Conservation (phyloP, 2,797 vertebrate genomes). For the Trematomus bernacchii region DNA sequence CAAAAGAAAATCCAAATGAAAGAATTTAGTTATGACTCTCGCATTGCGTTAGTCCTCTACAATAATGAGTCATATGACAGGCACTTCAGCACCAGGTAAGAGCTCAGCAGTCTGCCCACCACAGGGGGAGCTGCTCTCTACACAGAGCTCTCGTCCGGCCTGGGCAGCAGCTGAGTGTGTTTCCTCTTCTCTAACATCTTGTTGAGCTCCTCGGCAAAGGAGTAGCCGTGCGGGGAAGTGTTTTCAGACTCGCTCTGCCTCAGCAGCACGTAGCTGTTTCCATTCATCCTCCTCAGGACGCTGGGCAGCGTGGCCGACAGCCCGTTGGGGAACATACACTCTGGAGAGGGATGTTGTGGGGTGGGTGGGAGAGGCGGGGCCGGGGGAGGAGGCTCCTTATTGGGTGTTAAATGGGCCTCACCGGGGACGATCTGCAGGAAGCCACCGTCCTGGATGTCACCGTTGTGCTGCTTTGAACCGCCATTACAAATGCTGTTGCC, state of each 20-base stretch:
- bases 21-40: conserved; percentile 38
- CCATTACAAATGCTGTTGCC: conserved; percentile 79
- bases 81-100: conserved; percentile 64
- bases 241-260: conserved; percentile 90
- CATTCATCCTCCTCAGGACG: conserved; percentile 95
- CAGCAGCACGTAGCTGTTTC: conserved; percentile 96
- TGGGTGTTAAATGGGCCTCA: conserved; percentile 78
- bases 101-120: conserved; percentile 58
- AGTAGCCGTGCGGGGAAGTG: conserved; percentile 79
- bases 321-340: conserved; percentile 87
- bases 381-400: conserved; percentile 81
- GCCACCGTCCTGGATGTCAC: conserved; percentile 70
- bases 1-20: conserved; percentile 22
- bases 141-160: conserved; percentile 96
- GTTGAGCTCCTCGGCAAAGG: conserved; percentile 96
- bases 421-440: conserved; percentile 93
- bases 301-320: conserved; percentile 91
- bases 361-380: conserved; percentile 88
- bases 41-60: conserved; percentile 51
- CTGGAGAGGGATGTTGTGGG: conserved; percentile 79
- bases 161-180: conserved; percentile 89
- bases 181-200: conserved; percentile 97
- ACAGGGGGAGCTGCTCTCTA: conserved; percentile 78
- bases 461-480: conserved; percentile 60
- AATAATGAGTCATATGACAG: conserved; percentile 54